phyloP scores from a whole-genome alignment of 1,140 invertebrate species.

The Drosophila orena region DNA sequence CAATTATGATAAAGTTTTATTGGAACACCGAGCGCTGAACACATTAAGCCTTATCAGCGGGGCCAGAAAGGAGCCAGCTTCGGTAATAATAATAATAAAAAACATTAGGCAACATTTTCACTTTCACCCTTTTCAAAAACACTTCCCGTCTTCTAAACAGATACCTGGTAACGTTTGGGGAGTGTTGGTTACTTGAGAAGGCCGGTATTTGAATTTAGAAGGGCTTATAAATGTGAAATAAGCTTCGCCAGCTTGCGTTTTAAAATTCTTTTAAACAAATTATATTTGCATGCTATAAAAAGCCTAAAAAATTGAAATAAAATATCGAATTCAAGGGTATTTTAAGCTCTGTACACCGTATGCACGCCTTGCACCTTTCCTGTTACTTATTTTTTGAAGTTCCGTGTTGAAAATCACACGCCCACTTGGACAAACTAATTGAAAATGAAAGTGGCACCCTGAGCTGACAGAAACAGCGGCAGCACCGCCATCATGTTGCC shows the following conservation, averaged over 20 bases:
- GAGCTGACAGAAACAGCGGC: slow-evolving; percentile 21
- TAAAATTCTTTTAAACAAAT: too few relatives aligned
- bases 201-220: slow-evolving; percentile 9
- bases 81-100: slow-evolving; percentile 80
- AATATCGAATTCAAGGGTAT: not conserved
- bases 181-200: slow-evolving; percentile 4
- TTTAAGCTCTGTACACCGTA: not conserved
- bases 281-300: too few relatives aligned
- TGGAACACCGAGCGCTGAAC: slow-evolving; percentile 64
- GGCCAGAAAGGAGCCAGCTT: slow-evolving; percentile 41
- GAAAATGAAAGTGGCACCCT: slow-evolving; percentile 71
- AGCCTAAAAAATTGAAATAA: not conserved
- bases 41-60: slow-evolving; percentile 76
- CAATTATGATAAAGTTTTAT: slow-evolving; percentile 84
- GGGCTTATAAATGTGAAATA: slow-evolving; percentile 23
- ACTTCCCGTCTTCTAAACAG: not conserved
- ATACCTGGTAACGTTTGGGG: slow-evolving; percentile 14
- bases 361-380: not conserved
- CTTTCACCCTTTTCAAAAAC: slow-evolving; percentile 73
- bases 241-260: too few relatives aligned
- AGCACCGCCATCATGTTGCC: slow-evolving; percentile 11
- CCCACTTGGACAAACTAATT: slow-evolving; percentile 77
- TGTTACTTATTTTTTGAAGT: slow-evolving; percentile 46
- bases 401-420: slow-evolving; percentile 75
- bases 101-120: slow-evolving; percentile 64